phyloP scores from a whole-genome alignment of 2,888 invertebrate species.

The Thymelicus sylvestris region DNA sequence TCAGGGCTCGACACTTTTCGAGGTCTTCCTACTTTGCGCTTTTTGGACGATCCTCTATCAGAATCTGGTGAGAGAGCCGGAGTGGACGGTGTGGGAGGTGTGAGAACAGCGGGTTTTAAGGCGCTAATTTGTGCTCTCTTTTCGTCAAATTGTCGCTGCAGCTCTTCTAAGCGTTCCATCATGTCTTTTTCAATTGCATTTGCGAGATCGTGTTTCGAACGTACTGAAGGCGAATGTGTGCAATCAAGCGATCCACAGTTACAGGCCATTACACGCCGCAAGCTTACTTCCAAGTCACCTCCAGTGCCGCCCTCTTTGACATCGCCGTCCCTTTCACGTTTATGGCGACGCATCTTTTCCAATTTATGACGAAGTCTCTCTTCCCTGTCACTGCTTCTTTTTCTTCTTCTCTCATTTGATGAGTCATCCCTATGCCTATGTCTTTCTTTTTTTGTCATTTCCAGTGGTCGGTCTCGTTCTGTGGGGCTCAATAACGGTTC shows the following conservation, averaged over 20 bases:
- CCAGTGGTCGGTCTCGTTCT: constrained; percentile 55
- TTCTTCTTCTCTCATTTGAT: constrained; percentile 69
- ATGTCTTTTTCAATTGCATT: constrained; percentile 92
- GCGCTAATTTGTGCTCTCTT: constrained; percentile 93
- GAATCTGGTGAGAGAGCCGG: constrained; percentile 78
- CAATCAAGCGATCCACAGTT: constrained; percentile 63
- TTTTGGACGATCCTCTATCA: constrained; percentile 86
- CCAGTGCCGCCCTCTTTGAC: constrained; percentile 62
- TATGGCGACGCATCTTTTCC: constrained; percentile 77
- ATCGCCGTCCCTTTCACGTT: constrained; percentile 65
- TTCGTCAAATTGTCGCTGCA: constrained; percentile 92
- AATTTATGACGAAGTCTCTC: constrained; percentile 73
- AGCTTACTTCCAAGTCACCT: constrained; percentile 72
- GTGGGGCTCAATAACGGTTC: constrained; percentile 69
- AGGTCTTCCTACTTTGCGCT: constrained; percentile 93
- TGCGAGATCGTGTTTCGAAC: constrained; percentile 85
- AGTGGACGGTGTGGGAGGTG: constrained; percentile 74
- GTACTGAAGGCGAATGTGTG: constrained; percentile 65
- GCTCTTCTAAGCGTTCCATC: constrained; percentile 91
- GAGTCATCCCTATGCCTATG: constrained; percentile 73
- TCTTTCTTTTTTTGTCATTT: constrained; percentile 64
- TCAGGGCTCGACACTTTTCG: constrained; percentile 88
- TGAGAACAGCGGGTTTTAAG: constrained; percentile 76
- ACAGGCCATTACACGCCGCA: constrained; percentile 72
- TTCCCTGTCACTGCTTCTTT: constrained; percentile 71